A percentile compares a stretch with the other conserved stretches of the same genome.
Evolutionary conservation across 1,140 invertebrate genomes (phyloP).

Genomic region (Harpegnathos saltator): DNA sequence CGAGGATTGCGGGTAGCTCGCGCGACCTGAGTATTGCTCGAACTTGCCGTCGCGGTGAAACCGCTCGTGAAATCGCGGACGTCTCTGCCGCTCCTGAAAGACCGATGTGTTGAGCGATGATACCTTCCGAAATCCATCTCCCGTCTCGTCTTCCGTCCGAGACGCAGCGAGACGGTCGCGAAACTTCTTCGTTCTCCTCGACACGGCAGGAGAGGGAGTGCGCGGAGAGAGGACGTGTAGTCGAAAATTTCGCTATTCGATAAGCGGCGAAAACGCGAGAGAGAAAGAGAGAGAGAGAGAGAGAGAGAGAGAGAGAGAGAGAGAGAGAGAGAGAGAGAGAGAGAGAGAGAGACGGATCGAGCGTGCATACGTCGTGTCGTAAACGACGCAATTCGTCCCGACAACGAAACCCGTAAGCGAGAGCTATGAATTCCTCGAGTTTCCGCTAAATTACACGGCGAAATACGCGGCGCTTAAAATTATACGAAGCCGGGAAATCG

Average conservation of each 20-base stretch:
- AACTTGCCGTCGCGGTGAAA: conserved; percentile 51
- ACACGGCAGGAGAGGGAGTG: too few species aligned
- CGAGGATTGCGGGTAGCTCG: not conserved
- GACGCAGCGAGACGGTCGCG: too few species aligned
- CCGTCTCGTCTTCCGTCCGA: not conserved
- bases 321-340: too few species aligned
- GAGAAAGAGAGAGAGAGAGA: too few species aligned
- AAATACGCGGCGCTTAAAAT: conserved; percentile 10
- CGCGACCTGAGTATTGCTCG: conserved; percentile 42
- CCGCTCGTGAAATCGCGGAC: conserved; percentile 65
- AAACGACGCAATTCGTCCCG: not conserved
- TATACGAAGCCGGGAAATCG: conserved; percentile 8
- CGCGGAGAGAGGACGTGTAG: not conserved
- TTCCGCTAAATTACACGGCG: not conserved
- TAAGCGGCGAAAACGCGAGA: not conserved
- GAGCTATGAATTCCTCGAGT: not conserved
- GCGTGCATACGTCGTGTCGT: too few species aligned
- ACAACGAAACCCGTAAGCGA: not conserved
- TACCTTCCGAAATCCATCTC: not conserved
- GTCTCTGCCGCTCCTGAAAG: not conserved
- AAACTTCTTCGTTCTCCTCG: not conserved
- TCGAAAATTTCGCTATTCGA: not conserved
- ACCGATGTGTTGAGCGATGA: not conserved
- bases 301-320: too few species aligned
- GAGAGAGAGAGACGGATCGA: too few species aligned